Evolutionary conservation across 2,113 vertebrate species (phyloP), one percentile per base, ranked within the genome.

Genomic region (Notarius quadriscutis): DNA sequence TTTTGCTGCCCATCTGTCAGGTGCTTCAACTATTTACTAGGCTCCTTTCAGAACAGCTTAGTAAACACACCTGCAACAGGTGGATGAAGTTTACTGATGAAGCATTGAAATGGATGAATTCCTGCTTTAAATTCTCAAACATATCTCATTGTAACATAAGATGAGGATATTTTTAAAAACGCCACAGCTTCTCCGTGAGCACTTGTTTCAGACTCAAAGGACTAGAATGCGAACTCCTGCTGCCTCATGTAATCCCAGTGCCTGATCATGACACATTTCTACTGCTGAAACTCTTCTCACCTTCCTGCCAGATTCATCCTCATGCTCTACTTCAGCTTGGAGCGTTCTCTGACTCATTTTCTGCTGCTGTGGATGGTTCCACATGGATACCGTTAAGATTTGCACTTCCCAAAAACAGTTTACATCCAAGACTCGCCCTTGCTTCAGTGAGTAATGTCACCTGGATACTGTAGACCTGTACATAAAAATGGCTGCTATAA

Each of bases 1-100:
- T 67, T 57, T 57, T 65, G 84, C 78, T 72, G 67, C 62, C 74
- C 85, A 87, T 88, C 87, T 90, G 89, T 65, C 87, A 90, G 82
- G 83, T 87, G 87, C 34, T 58, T 81, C 9, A 4, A 67, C 48
- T 55, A 14, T 48, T 82, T 58, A n/a, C 57, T 12, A 50, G 25
- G 57, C 53, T 72, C 65, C 65, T 60, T 72, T 62, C 51, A 82
- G 27, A 72, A 27, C 18, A 22, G 55, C 10, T n/a, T 79, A 69
- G 8, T 67, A 34, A 71, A 80, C 11, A 81, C 63, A 30, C 50
- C 63, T 63, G 58, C 10, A n/a, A 50, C 7, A 34, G 25, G 34
- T 50, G 6, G 63, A 60, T 30, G 41, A 14, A 48, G 22, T 58
- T 81, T 27, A 7, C 30, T 3, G 30, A 60, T 7, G 14, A 41